A percentile compares a stretch with the other conserved stretches of the same genome.
phyloP scores from a whole-genome alignment of 2,797 vertebrate genomes.

The Anguilla pacifica region DNA sequence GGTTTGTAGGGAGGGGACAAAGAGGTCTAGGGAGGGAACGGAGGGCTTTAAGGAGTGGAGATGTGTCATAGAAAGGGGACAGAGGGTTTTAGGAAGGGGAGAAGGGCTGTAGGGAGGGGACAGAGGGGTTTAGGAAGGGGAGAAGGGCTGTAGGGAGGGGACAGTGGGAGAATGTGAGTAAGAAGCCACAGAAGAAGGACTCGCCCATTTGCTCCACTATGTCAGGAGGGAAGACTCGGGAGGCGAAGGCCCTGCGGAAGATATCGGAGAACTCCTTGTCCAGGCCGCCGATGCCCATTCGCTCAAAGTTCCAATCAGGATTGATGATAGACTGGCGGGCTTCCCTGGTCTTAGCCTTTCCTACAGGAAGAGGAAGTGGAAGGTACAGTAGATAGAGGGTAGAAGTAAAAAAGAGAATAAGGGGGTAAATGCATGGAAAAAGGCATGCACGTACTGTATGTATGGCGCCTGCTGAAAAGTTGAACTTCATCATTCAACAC shows the following conservation, averaged over 20 bases:
- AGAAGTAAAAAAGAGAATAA: neutral
- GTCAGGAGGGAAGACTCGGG: constrained; percentile 92
- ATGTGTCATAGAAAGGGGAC: neutral
- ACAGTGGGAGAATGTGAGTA: neutral
- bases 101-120: neutral
- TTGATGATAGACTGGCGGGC: constrained; percentile 95
- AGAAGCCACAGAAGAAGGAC: constrained; percentile 46
- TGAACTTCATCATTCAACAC: no score
- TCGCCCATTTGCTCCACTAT: constrained; percentile 99
- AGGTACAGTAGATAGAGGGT: neutral
- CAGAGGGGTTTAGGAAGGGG: accelerated
- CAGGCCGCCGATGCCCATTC: constrained; percentile 95
- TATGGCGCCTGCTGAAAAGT: no score
- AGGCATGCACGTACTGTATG: neutral
- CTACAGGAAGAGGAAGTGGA: constrained; percentile 57
- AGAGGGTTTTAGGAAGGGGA: neutral
- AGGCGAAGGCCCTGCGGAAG: constrained; percentile 93
- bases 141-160: neutral
- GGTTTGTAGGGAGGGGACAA: no score
- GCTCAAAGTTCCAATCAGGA: constrained; percentile 98
- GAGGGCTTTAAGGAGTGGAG: neutral
- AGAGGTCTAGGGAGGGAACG: neutral
- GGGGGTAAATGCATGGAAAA: neutral
- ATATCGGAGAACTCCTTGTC: constrained; percentile 96
- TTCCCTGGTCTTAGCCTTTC: constrained; percentile 89